Evolutionary conservation across 2,113 vertebrate species (phyloP).

Genomic region (Aspidoscelis tigris): DNA sequence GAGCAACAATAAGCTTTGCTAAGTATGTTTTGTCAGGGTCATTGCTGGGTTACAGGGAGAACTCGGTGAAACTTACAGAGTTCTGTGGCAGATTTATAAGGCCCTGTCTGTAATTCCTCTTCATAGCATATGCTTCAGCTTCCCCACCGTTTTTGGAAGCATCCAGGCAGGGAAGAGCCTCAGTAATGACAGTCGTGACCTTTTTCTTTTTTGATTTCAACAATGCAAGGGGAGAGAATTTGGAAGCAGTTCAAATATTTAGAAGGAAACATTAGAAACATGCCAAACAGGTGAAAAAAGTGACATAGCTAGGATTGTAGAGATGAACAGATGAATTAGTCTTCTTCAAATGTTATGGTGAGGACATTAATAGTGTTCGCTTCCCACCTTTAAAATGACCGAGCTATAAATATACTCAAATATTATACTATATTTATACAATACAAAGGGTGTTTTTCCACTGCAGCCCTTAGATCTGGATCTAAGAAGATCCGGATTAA

Average conservation of each 20-base stretch:
- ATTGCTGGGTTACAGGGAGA: slow-evolving; percentile 13
- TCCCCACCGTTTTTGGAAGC: rapidly evolving
- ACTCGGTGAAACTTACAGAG: neutral
- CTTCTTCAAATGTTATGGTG: neutral
- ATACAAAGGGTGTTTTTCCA: no score
- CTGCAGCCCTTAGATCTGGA: no score
- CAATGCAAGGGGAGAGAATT: neutral
- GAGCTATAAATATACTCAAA: neutral
- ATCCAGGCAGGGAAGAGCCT: neutral
- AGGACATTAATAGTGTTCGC: neutral
- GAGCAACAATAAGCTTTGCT: slow-evolving; percentile 26
- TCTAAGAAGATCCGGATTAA: no score
- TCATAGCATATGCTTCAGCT: neutral
- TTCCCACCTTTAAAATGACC: neutral
- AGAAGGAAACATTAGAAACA: slow-evolving; percentile 6
- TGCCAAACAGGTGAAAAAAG: neutral
- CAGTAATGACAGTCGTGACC: rapidly evolving
- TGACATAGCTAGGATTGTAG: neutral
- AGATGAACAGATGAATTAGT: neutral
- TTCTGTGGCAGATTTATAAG: neutral
- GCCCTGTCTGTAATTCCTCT: neutral
- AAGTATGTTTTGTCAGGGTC: slow-evolving; percentile 10
- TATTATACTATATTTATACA: no score
- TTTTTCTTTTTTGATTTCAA: neutral
- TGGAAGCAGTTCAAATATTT: slow-evolving; percentile 13